Evolutionary conservation across 2,113 vertebrate genomes (phyloP).

Genomic region (Beaufortia kweichowensis): DNA sequence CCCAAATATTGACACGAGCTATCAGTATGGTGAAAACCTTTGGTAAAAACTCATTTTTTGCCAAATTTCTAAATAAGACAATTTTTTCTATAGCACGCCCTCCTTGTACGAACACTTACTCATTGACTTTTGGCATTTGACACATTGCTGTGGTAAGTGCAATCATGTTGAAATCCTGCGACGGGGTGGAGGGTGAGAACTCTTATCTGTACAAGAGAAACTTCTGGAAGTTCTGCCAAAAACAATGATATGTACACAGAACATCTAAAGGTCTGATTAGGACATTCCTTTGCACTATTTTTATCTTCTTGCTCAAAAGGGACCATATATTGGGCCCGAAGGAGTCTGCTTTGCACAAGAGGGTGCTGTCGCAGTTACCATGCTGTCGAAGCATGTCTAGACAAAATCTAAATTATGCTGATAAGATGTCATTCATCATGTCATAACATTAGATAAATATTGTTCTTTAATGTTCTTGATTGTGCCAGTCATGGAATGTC

Average conservation of each 20-base stretch:
- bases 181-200: not conserved
- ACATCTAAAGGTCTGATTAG: slow-evolving; percentile 71
- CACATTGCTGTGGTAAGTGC: slow-evolving; percentile 18
- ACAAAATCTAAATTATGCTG: not conserved
- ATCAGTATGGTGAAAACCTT: too few species aligned
- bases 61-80: too few species aligned
- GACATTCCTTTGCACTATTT: slow-evolving; percentile 72
- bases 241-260: slow-evolving; percentile 60
- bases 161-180: slow-evolving; percentile 10
- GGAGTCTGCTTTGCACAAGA: slow-evolving; percentile 16
- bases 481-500: not conserved
- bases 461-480: not conserved
- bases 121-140: slow-evolving; percentile 33
- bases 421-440: slow-evolving; percentile 30
- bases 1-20: too few species aligned
- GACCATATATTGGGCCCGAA: slow-evolving; percentile 50
- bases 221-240: slow-evolving; percentile 53
- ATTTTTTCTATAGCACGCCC: not conserved
- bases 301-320: slow-evolving; percentile 60
- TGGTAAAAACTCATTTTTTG: too few species aligned
- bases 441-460: slow-evolving; percentile 32
- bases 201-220: slow-evolving; percentile 31
- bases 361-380: slow-evolving; percentile 1
- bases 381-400: slow-evolving; percentile 24
- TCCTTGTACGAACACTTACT: slow-evolving; percentile 18